Conservation (phyloP, 1,140 invertebrate species). For the Bombus superbus region DNA sequence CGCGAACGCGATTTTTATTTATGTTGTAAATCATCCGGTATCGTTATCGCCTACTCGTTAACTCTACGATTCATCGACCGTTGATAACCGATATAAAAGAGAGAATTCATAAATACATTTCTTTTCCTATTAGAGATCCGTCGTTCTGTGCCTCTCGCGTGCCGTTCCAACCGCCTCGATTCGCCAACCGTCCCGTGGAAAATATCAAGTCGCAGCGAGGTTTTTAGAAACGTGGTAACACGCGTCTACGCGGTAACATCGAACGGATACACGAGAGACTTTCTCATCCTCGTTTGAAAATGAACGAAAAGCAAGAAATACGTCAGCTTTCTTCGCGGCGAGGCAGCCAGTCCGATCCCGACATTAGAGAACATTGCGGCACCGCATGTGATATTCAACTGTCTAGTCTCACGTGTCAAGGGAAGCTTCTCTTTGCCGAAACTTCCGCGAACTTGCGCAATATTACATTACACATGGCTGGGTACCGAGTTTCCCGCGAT, state of each 20-base stretch:
- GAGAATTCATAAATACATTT: too few relatives aligned
- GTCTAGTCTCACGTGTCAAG: slow-evolving; percentile 38
- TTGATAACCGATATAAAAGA: not conserved
- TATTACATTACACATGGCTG: slow-evolving; percentile 45
- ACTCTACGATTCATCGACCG: not conserved
- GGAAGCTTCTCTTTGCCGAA: slow-evolving; percentile 27
- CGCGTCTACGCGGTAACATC: not conserved
- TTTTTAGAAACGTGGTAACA: too few relatives aligned
- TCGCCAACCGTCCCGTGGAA: not conserved
- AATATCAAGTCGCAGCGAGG: too few relatives aligned
- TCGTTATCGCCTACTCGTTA: not conserved
- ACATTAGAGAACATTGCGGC: slow-evolving; percentile 15
- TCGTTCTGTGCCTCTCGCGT: not conserved
- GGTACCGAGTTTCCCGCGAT: slow-evolving; percentile 11
- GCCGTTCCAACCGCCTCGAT: not conserved
- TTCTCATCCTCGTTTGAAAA: not conserved
- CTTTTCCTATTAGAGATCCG: not conserved
- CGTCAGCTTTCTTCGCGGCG: not conserved
- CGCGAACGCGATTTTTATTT: not conserved
- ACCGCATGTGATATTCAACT: slow-evolving; percentile 42
- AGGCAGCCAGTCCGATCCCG: not conserved
- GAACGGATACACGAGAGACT: not conserved
- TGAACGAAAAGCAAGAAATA: not conserved
- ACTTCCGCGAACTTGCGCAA: slow-evolving; percentile 44
- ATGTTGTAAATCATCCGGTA: too few relatives aligned